Conservation (phyloP, 2,113 vertebrate genomes). For the Corvus moneduloides region DNA sequence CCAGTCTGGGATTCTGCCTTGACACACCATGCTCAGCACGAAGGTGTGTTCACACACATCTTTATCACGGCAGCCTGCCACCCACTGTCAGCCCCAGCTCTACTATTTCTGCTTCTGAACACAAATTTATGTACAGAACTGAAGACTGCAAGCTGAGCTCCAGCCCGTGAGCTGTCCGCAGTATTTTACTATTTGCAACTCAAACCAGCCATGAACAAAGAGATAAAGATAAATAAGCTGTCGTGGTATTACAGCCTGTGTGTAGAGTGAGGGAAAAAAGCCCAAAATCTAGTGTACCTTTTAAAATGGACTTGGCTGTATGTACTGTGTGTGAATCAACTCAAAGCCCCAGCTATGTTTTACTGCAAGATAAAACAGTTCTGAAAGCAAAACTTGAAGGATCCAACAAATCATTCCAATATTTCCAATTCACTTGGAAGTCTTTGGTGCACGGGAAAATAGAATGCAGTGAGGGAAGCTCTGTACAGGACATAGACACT, state of each 20-base stretch:
- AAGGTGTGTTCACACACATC: not conserved
- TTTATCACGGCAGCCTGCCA: not conserved
- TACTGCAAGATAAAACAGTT: not conserved
- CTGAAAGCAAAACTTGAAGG: not conserved
- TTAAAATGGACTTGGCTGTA: not conserved
- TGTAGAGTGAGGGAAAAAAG: accelerated
- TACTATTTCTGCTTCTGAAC: not conserved
- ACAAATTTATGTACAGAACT: not conserved
- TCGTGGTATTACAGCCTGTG: not conserved
- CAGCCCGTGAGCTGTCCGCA: not conserved
- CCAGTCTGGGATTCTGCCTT: not conserved
- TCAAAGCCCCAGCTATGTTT: not conserved
- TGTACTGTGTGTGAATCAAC: not conserved
- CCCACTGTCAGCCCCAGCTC: not conserved
- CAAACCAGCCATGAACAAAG: not conserved
- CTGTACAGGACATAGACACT: not conserved
- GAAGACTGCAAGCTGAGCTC: not conserved
- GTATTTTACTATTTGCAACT: not conserved
- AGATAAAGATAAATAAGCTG: not conserved
- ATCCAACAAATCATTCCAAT: not conserved
- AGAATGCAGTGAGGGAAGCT: not conserved
- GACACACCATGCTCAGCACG: accelerated
- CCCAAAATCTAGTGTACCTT: not conserved
- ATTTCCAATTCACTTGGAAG: not conserved
- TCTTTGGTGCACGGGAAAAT: not conserved